A percentile compares a stretch with the other conserved stretches of the same genome.
Conservation (phyloP, 2,797 vertebrate genomes). For the Enteromius radiatus region DNA sequence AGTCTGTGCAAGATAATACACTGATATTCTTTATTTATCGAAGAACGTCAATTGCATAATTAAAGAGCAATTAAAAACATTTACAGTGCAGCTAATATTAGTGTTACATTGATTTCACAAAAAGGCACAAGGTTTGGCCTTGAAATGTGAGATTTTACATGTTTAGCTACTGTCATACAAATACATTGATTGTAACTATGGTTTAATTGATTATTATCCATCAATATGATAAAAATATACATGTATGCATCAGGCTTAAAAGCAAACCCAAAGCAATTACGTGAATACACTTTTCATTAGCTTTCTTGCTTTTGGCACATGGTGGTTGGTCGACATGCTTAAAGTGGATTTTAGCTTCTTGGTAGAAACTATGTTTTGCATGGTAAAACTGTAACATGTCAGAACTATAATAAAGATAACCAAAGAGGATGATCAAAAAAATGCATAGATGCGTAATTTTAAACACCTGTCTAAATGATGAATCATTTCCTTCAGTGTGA, state of each 20-base stretch:
- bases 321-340: not conserved
- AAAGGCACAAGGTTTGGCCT: not conserved
- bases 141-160: not conserved
- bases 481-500: not conserved
- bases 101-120: not conserved
- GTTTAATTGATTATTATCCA: not conserved
- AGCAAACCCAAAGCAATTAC: not conserved
- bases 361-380: not conserved
- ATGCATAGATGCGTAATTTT: not conserved
- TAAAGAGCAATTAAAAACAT: not conserved
- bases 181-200: not conserved
- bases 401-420: not conserved
- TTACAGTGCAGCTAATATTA: not conserved
- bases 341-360: not conserved
- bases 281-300: not conserved
- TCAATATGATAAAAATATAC: not conserved
- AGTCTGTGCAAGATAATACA: not conserved
- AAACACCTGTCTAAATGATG: not conserved
- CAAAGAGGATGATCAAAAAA: not conserved
- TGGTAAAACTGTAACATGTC: not conserved
- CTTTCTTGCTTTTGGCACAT: not conserved
- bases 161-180: too few species aligned
- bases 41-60: not conserved
- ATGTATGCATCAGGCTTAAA: not conserved
- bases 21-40: constrained; percentile 7